Conservation (phyloP, 1,140 invertebrate species). For the Papilio glaucus region DNA sequence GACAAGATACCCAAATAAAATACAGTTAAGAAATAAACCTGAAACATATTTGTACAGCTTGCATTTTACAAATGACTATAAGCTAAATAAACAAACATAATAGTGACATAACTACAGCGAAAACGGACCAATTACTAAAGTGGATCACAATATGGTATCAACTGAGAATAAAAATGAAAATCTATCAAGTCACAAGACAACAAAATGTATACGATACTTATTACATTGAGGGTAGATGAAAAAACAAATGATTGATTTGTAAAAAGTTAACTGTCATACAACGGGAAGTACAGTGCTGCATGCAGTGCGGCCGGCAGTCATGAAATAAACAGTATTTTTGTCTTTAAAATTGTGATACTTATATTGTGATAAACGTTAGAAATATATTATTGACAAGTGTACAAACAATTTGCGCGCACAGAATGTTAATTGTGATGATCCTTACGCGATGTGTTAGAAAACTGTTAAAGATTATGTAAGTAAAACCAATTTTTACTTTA, state of each 20-base stretch:
- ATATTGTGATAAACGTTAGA: neutral
- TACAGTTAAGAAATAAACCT: neutral
- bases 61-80: neutral
- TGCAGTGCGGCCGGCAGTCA: neutral
- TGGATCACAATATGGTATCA: neutral
- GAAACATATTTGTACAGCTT: neutral
- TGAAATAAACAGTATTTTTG: neutral
- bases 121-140: neutral
- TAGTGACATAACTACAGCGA: neutral
- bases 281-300: neutral
- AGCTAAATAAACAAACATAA: neutral
- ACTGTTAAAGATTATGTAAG: slow-evolving; percentile 9
- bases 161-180: neutral
- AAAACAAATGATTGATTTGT: neutral
- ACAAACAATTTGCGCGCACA: neutral
- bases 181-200: neutral
- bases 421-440: slow-evolving; percentile 11
- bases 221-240: neutral
- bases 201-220: neutral
- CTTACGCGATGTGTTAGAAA: slow-evolving; percentile 10
- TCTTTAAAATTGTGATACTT: neutral
- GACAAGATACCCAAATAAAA: no score
- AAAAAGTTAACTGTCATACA: neutral
- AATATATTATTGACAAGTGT: neutral
- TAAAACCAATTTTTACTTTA: no score